Base-by-base conservation (phyloP, 2,888 invertebrate species). In the Amphipyra berbera region DNA sequence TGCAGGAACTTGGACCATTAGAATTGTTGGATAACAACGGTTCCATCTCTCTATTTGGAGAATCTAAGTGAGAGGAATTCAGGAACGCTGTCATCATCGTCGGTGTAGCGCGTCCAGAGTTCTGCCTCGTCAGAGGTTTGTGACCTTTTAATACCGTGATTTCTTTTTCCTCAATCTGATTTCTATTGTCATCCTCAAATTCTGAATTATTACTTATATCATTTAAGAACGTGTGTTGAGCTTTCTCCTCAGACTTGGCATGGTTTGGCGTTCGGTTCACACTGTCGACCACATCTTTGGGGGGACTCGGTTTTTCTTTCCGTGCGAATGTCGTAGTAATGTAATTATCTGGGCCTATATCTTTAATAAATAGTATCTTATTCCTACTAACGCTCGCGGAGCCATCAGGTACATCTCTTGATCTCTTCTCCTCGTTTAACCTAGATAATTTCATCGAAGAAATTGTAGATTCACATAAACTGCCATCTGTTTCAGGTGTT, bases 301-400 rank as follows among this genome's bases (percentile, higher is more conserved):
- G 82, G 15, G 86, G 82, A 68, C 81, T 82, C 15, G 85, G 83
- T 72, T 91, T 93, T 57, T 93, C 92, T 79, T 90, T 85, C 90
- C 96, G 89, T 78, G 95, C 92, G 90, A 95, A 94, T 48, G 96
- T 95, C 47, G 97, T 97, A 67, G 96, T 96, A 54, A 97, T 96
- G 85, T 97, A 97, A 89, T 97, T 97, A 89, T 97, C 97, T 52
- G 96, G 96, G 47, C 96, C 97, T 77, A 97, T 97, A 85, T 96
- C 96, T 82, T 96, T 96, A 79, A 96, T 96, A 76, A 96, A 94
- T 81, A 96, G 85, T 59, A 96, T 94, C 86, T 95, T 96, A 86
- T 94, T 95, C 78, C 95, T 95, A 88, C 94, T 90, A 78, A 87
- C 86, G 78, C 88, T 86, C 78, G 91, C 88, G 66, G 90, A 88